Evolutionary conservation across 2,113 vertebrate species (phyloP), one percentile per base, ranked within the genome.

Genomic region (Ploceus nigricollis): DNA sequence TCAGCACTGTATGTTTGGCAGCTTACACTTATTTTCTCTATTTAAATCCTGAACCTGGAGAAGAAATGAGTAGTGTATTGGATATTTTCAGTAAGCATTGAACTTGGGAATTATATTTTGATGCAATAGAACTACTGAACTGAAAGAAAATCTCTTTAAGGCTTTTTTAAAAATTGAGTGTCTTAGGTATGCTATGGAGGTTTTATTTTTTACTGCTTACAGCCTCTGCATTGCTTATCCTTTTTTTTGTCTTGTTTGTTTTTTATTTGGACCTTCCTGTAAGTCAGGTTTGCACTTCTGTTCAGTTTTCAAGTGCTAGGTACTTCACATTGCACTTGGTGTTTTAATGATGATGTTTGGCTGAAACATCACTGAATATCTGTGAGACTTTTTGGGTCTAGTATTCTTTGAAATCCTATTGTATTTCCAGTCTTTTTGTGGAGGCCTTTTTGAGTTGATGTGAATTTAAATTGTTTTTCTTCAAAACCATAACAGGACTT

Each of bases 401-500:
- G 4, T 72, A 10, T 60, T 90, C 54, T 77, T 92, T 61, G 66
- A 72, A 85, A 48, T 77, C 19, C 13, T 82, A 1, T 40, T 76
- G 70, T 18, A 48, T 37, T 39, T 56, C 19, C 6, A 76, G 0
- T 21, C 22, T 47, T 70, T 70, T 40, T 58, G 28, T 4, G 23
- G 24, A 30, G n/a, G 7, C 6, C 7, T 57, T 68, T n/a, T 12
- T 57, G n/a, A 79, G 17, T 48, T 88, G 18, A 47, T 60, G 15
- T 2, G 9, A 57, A 72, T 82, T 64, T 61, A 83, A 91, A 68
- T 87, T 80, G 17, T 63, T 94, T 69, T 93, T 90, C 94, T 89
- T 82, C 37, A 92, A 76, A 90, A 93, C n/a, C 9, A 1, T 92
- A 89, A 94, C 64, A 99, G 99, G 99, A 99, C 92, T 95, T 99